Evolutionary conservation across 2,888 invertebrate genomes (phyloP).

Genomic region (Helleia helle): DNA sequence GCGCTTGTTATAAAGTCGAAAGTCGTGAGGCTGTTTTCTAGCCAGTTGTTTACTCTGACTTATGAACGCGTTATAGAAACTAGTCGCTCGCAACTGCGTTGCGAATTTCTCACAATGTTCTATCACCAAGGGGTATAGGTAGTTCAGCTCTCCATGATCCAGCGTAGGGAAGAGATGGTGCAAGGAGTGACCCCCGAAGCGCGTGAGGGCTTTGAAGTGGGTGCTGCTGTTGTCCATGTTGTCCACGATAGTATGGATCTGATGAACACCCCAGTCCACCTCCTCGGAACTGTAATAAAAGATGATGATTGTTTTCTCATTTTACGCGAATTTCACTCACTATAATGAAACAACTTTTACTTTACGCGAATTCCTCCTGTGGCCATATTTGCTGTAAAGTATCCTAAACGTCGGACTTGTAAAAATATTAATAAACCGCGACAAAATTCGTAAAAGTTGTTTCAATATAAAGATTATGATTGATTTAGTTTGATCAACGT

Average conservation of each 20-base stretch:
- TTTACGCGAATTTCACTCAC: too few species aligned
- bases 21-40: slow-evolving; percentile 46
- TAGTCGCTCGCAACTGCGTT: slow-evolving; percentile 55
- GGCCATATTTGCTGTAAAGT: too few species aligned
- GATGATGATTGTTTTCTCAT: not conserved
- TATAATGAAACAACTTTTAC: too few species aligned
- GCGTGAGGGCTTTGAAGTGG: slow-evolving; percentile 78
- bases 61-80: slow-evolving; percentile 75
- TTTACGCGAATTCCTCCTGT: too few species aligned
- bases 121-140: slow-evolving; percentile 76
- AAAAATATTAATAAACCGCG: too few species aligned
- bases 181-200: slow-evolving; percentile 84
- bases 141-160: slow-evolving; percentile 81
- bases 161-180: slow-evolving; percentile 89
- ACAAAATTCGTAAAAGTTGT: too few species aligned
- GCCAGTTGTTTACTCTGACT: slow-evolving; percentile 76
- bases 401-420: too few species aligned
- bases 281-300: slow-evolving; percentile 47
- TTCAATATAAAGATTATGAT: too few species aligned
- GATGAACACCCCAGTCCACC: slow-evolving; percentile 85
- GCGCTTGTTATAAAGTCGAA: slow-evolving; percentile 31
- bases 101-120: slow-evolving; percentile 79
- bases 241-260: slow-evolving; percentile 83
- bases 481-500: too few species aligned
- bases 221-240: slow-evolving; percentile 77